A percentile compares a stretch with the other conserved stretches of the same genome.
Conservation (phyloP, 2,888 invertebrate species). For the Drosophila meridiana region DNA sequence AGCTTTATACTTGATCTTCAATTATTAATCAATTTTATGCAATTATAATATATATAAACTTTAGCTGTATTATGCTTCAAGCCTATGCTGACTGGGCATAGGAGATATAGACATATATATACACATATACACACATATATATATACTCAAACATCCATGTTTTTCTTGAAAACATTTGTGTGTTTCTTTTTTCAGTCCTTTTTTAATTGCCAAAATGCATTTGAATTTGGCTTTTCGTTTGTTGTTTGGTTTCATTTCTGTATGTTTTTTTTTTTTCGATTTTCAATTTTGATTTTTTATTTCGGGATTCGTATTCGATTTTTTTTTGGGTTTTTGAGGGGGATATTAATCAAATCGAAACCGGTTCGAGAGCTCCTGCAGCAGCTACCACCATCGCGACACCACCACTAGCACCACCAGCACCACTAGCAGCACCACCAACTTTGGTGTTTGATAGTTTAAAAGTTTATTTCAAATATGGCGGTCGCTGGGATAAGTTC, state of each 20-base stretch:
- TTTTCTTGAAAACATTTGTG: background rate
- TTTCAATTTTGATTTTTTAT: conserved; percentile 4
- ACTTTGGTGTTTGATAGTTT: conserved; percentile 63
- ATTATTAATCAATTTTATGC: too few species aligned
- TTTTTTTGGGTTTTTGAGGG: conserved; percentile 8
- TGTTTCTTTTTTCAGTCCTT: background rate
- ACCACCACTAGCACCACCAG: conserved; percentile 6
- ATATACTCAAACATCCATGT: background rate
- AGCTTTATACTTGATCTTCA: too few species aligned
- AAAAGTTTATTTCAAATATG: conserved; percentile 75
- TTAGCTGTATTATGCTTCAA: too few species aligned
- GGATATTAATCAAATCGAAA: conserved; percentile 77
- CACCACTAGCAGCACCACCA: conserved; percentile 13
- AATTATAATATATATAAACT: too few species aligned
- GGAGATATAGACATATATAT: background rate
- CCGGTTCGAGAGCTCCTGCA: conserved; percentile 60
- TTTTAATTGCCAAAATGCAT: conserved; percentile 56
- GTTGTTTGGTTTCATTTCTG: conserved; percentile 7
- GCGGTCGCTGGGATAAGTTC: conserved; percentile 40
- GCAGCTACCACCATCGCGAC: conserved; percentile 52
- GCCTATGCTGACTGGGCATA: background rate
- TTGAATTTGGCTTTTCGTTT: conserved; percentile 19
- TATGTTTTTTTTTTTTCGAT: conserved; percentile 12
- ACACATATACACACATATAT: background rate
- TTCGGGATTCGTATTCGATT: background rate